phyloP scores from a whole-genome alignment of 2,113 vertebrate genomes.

The Polypterus senegalus region DNA sequence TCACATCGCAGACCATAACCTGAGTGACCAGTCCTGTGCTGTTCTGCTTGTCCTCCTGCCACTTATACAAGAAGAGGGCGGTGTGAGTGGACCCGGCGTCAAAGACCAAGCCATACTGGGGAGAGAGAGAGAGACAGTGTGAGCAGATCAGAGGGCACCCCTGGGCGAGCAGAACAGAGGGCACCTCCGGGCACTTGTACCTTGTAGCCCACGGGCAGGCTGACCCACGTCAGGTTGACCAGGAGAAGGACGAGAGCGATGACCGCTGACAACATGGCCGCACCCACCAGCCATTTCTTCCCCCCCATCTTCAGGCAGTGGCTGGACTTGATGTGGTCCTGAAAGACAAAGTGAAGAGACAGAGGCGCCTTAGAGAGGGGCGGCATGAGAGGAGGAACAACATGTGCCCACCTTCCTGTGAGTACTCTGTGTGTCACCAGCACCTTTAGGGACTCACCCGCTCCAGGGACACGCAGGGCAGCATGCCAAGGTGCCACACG shows the following conservation, averaged over 20 bases:
- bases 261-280: not conserved
- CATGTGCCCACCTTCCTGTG: no score
- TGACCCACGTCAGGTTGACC: not conserved
- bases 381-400: no score
- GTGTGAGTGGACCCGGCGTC: conserved; percentile 84
- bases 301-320: no score
- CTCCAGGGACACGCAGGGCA: no score
- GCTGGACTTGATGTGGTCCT: no score
- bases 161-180: no score
- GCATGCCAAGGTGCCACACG: no score
- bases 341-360: no score
- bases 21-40: conserved; percentile 70
- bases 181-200: not conserved
- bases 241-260: not conserved
- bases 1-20: conserved; percentile 50
- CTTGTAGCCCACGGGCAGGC: not conserved
- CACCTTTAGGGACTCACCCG: no score
- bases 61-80: conserved; percentile 67
- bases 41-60: conserved; percentile 68
- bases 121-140: conserved; percentile 2
- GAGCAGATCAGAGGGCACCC: not conserved
- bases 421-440: no score
- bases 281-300: not conserved
- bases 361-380: no score
- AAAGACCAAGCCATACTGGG: conserved; percentile 74